These are phyloP conservation scores for Pollenia griseotomentosa DNA, from an alignment of 2,888 invertebrate species.

Conservation along the genomic window DNA sequence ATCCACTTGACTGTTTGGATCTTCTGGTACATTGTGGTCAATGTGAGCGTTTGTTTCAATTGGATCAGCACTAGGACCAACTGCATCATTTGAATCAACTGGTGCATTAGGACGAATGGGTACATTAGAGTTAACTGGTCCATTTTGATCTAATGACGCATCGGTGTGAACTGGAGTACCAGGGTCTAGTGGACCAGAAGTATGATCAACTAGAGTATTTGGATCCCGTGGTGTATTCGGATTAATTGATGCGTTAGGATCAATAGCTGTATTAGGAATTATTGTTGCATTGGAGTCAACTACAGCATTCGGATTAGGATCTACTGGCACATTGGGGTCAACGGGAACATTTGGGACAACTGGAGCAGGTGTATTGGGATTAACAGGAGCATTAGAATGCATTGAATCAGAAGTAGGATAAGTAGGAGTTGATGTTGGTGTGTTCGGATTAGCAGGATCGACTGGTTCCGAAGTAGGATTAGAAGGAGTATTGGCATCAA, in stretches of 20 bases:
- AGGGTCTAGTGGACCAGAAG: slow-evolving; percentile 17
- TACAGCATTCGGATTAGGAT: slow-evolving; percentile 58
- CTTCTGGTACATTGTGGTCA: slow-evolving; percentile 39
- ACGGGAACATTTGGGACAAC: slow-evolving; percentile 45
- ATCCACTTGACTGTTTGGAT: slow-evolving; percentile 50
- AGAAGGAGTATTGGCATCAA: slow-evolving; percentile 20
- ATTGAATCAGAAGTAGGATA: not conserved
- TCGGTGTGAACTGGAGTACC: slow-evolving; percentile 62
- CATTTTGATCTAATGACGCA: slow-evolving; percentile 60
- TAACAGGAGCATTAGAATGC: slow-evolving; percentile 43
- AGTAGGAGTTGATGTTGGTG: no score
- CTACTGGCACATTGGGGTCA: slow-evolving; percentile 18
- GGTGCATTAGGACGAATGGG: slow-evolving; percentile 50
- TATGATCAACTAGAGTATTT: slow-evolving; percentile 62
- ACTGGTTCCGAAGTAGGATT: no score
- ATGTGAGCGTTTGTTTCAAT: slow-evolving; percentile 51
- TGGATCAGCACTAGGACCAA: slow-evolving; percentile 10
- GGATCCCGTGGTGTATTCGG: slow-evolving; percentile 66
- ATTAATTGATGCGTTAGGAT: slow-evolving; percentile 33
- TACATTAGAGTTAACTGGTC: slow-evolving; percentile 52
- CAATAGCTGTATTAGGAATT: slow-evolving; percentile 54
- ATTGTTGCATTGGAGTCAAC: slow-evolving; percentile 42
- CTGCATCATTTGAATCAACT: slow-evolving; percentile 52
- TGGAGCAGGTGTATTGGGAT: slow-evolving; percentile 50
- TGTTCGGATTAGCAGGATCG: not conserved